These are phyloP conservation scores for Hippasteria phrygiana DNA, from an alignment of 53 echinoderm and acorn worm genomes.

Conservation along the genomic window DNA sequence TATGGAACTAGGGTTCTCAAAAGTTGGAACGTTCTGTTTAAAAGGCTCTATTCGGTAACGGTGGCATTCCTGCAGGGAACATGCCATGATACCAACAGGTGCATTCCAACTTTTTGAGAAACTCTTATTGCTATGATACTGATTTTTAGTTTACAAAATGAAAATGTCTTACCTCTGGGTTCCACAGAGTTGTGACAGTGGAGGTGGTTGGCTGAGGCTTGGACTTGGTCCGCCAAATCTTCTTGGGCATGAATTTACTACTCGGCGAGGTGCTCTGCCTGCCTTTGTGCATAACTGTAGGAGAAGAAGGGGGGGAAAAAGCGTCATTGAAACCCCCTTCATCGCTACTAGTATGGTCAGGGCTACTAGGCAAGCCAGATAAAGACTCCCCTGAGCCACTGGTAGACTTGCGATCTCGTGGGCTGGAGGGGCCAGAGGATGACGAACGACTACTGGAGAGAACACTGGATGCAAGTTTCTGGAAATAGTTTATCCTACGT, in stretches of 20 bases:
- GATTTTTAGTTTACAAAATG: not conserved
- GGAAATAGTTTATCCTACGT: constrained; percentile 64
- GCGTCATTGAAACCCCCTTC: constrained; percentile 60
- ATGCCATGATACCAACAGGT: too few species aligned
- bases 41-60: too few species aligned
- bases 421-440: constrained; percentile 42
- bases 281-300: constrained; percentile 78
- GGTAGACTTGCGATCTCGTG: constrained; percentile 39
- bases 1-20: too few species aligned
- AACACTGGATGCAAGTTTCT: constrained; percentile 62
- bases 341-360: constrained; percentile 65
- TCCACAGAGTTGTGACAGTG: constrained; percentile 58
- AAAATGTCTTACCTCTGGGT: constrained; percentile 66
- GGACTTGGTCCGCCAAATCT: constrained; percentile 74
- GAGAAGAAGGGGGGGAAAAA: constrained; percentile 70
- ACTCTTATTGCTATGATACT: too few species aligned
- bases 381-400: constrained; percentile 38
- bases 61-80: too few species aligned
- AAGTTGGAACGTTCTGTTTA: too few species aligned
- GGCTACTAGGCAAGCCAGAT: constrained; percentile 31
- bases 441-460: constrained; percentile 60
- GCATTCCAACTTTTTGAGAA: too few species aligned
- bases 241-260: constrained; percentile 72
- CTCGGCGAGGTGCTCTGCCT: constrained; percentile 66
- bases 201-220: constrained; percentile 49